Evolutionary conservation across 2,888 invertebrate species (phyloP).

Genomic region (Scotopteryx bipunctaria): DNA sequence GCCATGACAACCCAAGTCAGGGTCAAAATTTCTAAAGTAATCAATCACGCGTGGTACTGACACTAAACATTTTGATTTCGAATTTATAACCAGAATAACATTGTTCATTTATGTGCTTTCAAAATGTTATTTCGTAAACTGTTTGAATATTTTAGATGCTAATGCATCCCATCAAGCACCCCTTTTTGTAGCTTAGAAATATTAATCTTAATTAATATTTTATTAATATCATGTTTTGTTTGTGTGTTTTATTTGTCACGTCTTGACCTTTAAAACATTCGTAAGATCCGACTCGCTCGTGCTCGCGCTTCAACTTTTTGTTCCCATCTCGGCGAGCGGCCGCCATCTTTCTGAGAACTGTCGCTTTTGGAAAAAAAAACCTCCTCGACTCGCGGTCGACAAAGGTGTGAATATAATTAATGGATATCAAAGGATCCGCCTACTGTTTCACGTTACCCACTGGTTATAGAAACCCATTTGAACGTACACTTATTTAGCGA

Average conservation of each 20-base stretch:
- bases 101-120: too few relatives aligned
- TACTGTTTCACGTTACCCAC: conserved; percentile 46
- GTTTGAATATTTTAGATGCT: too few relatives aligned
- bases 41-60: too few relatives aligned
- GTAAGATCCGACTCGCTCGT: conserved; percentile 59
- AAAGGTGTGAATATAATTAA: conserved; percentile 81
- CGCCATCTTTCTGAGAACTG: conserved; percentile 72
- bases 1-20: neutral
- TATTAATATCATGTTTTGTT: conserved; percentile 33
- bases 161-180: too few relatives aligned
- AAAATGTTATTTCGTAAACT: too few relatives aligned
- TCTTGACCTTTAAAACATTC: conserved; percentile 52
- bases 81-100: neutral
- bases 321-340: conserved; percentile 41
- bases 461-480: conserved; percentile 47
- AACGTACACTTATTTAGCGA: conserved; percentile 51
- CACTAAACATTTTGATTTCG: neutral
- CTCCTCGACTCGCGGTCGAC: conserved; percentile 54
- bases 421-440: conserved; percentile 74
- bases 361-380: conserved; percentile 56
- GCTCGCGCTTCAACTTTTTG: conserved; percentile 66
- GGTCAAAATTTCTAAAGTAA: neutral
- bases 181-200: neutral
- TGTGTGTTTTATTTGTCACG: conserved; percentile 49
- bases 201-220: neutral